Percentiles rank a stretch among this genome's conserved stretches.
Conservation (phyloP, 2,888 invertebrate species). For the Elmis aenea region DNA sequence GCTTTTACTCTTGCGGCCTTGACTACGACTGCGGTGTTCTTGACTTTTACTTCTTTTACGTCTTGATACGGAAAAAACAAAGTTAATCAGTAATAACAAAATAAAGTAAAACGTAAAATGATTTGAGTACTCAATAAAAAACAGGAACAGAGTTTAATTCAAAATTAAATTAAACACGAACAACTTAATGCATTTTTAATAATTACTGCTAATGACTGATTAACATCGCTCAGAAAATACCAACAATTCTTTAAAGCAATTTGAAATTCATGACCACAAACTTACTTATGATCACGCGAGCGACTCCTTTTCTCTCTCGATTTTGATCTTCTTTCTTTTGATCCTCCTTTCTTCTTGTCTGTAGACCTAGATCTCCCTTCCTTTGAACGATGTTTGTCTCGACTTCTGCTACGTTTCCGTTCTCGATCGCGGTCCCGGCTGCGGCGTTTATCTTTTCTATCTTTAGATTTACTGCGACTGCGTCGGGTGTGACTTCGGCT, state of each 20-base stretch:
- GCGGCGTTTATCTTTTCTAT: slow-evolving; percentile 49
- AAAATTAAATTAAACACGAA: too few species aligned
- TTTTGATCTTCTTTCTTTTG: slow-evolving; percentile 44
- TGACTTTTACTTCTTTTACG: slow-evolving; percentile 21
- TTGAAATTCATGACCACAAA: neutral
- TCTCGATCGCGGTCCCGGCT: slow-evolving; percentile 34
- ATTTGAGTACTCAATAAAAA: too few species aligned
- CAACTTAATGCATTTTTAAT: too few species aligned
- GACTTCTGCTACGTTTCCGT: slow-evolving; percentile 28
- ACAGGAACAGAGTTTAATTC: too few species aligned
- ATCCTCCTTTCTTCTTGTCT: slow-evolving; percentile 32
- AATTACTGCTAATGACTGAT: too few species aligned
- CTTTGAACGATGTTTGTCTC: slow-evolving; percentile 42
- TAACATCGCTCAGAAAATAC: too few species aligned
- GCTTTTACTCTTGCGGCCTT: slow-evolving; percentile 24
- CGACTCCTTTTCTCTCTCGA: slow-evolving; percentile 29
- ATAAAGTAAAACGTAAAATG: too few species aligned
- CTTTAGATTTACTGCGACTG: slow-evolving; percentile 39
- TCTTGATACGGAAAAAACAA: too few species aligned
- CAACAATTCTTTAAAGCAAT: neutral
- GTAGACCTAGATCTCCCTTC: slow-evolving; percentile 29
- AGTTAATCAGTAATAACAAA: too few species aligned
- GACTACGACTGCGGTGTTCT: slow-evolving; percentile 26
- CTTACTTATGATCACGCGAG: slow-evolving; percentile 30
- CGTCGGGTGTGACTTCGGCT: slow-evolving; percentile 24